These are phyloP conservation scores for Lampris incognitus DNA, from an alignment of 2,113 vertebrate genomes.

Conservation along the genomic window DNA sequence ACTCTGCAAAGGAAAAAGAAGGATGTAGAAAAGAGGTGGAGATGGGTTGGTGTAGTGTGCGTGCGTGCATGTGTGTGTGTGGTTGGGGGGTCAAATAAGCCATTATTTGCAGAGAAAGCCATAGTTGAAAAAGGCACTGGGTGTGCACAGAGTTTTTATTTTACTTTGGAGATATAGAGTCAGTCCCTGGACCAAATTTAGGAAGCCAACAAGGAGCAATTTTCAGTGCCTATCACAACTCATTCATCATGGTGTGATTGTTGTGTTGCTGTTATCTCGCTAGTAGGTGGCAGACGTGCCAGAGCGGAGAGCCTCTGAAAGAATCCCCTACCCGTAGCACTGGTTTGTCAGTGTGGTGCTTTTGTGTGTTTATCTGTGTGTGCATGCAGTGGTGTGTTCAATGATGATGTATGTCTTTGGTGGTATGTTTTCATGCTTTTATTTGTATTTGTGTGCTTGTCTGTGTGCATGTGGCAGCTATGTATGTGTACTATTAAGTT, in stretches of 20 bases:
- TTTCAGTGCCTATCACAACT: conserved; percentile 75
- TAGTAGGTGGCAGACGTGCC: conserved; percentile 53
- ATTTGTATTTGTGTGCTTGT: not conserved
- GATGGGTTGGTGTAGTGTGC: conserved; percentile 4
- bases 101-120: conserved; percentile 64
- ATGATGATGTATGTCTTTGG: too few relatives aligned
- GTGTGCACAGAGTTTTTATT: conserved; percentile 63
- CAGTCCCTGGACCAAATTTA: conserved; percentile 72
- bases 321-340: conserved; percentile 59
- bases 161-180: conserved; percentile 74
- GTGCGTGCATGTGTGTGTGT: conserved; percentile 2
- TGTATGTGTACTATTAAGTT: not conserved
- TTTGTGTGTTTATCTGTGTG: conserved; percentile 20
- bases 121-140: conserved; percentile 64
- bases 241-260: conserved; percentile 80
- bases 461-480: not conserved
- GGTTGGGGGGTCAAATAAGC: conserved; percentile 55
- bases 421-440: not conserved
- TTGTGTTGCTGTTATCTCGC: conserved; percentile 71
- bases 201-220: conserved; percentile 79
- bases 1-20: conserved; percentile 16
- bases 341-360: conserved; percentile 19
- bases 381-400: not conserved
- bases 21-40: not conserved
- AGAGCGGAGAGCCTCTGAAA: conserved; percentile 54